Percentiles rank a stretch among this genome's conserved stretches.
phyloP scores from a whole-genome alignment of 2,888 invertebrate species.

The Andrena minutula region DNA sequence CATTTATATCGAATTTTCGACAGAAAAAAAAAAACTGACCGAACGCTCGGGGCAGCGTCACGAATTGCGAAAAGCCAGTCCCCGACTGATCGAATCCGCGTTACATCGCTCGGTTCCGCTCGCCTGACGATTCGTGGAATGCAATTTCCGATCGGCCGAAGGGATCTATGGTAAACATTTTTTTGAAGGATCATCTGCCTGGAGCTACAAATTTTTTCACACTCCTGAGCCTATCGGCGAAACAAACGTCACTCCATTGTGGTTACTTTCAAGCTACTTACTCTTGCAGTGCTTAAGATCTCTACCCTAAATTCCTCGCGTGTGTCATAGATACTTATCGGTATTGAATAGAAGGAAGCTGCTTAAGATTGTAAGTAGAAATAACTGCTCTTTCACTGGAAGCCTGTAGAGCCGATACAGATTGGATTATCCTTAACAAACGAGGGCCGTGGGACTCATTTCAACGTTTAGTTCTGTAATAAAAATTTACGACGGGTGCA shows the following conservation, averaged over 20 bases:
- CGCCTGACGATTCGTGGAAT: constrained; percentile 9
- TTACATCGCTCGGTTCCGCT: constrained; percentile 29
- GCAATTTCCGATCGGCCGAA: constrained; percentile 11
- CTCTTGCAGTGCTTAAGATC: too few species aligned
- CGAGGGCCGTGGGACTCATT: background rate
- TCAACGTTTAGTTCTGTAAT: constrained; percentile 20
- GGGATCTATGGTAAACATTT: constrained; percentile 11
- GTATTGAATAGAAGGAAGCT: too few species aligned
- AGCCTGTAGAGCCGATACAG: too few species aligned
- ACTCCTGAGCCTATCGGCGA: background rate
- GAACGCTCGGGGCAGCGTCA: constrained; percentile 15
- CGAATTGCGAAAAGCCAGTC: constrained; percentile 23
- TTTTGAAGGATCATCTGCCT: background rate
- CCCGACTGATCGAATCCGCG: constrained; percentile 16
- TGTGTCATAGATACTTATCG: too few species aligned
- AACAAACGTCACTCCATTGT: background rate
- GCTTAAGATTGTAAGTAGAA: too few species aligned
- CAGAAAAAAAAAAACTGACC: constrained; percentile 4
- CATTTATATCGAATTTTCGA: constrained; percentile 33
- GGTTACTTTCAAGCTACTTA: background rate
- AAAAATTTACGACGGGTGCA: constrained; percentile 4
- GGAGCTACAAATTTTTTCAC: background rate
- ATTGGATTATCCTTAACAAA: background rate
- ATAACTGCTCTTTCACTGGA: too few species aligned
- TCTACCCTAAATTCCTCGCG: too few species aligned